Conservation (phyloP, 2,113 vertebrate species). For the Emberiza fucata region DNA sequence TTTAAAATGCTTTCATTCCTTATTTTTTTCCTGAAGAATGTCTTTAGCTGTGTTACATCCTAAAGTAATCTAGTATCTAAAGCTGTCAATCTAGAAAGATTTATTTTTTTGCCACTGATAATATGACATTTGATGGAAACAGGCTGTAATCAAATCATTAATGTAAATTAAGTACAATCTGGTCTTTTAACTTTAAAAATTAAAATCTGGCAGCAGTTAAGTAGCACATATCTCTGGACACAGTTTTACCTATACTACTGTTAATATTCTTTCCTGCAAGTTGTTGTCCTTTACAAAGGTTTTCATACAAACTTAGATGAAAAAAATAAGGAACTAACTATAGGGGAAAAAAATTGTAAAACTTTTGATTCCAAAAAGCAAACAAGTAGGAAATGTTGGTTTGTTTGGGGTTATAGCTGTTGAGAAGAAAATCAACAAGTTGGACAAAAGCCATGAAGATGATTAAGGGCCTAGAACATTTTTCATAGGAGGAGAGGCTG, state of each 20-base stretch:
- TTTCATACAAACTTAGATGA: neutral
- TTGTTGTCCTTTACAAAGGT: neutral
- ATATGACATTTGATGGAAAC: neutral
- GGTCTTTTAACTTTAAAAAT: neutral
- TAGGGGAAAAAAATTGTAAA: neutral
- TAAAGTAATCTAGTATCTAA: neutral
- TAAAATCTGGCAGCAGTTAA: neutral
- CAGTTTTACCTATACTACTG: neutral
- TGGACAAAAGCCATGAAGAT: neutral
- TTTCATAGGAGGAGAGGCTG: neutral
- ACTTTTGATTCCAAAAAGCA: neutral
- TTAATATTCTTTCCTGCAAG: neutral
- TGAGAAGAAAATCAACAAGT: neutral
- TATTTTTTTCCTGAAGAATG: neutral
- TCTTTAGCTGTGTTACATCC: neutral
- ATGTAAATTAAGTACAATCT: neutral
- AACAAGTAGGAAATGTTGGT: neutral
- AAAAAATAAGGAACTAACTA: neutral
- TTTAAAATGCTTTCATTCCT: neutral
- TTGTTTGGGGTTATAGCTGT: neutral
- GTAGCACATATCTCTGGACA: neutral
- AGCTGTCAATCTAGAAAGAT: neutral
- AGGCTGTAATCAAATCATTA: neutral
- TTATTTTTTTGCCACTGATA: neutral
- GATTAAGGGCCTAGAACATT: neutral